Percentiles rank a stretch among this genome's conserved stretches.
phyloP scores from a whole-genome alignment of 2,113 vertebrate species.

The Cryptotis parvus region DNA sequence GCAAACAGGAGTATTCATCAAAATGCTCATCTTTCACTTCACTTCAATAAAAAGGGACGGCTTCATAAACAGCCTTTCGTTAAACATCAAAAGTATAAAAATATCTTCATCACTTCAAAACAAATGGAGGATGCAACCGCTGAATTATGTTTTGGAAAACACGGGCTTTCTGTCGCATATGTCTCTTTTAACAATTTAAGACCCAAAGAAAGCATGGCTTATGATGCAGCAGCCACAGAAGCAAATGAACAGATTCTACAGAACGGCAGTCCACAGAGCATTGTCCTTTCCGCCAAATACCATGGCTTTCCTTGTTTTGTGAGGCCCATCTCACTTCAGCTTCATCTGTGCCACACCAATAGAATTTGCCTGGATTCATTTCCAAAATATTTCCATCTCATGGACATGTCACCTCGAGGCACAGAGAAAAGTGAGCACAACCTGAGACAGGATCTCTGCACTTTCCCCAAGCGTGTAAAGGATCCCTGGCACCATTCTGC shows the following conservation, averaged over 20 bases:
- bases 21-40: constrained; percentile 32
- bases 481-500: background rate
- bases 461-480: background rate
- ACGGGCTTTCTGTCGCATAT: background rate
- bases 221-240: background rate
- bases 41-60: background rate
- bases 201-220: background rate
- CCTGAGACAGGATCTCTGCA: background rate
- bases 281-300: background rate
- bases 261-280: background rate
- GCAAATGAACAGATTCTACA: background rate
- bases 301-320: background rate
- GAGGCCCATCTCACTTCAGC: background rate
- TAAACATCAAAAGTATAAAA: background rate
- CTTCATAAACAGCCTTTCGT: background rate
- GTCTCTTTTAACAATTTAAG: background rate
- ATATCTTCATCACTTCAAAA: constrained; percentile 10
- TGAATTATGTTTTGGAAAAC: background rate
- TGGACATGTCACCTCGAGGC: background rate
- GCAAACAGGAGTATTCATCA: constrained; percentile 27
- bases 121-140: background rate
- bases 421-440: background rate
- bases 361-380: background rate
- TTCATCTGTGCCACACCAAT: background rate
- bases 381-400: background rate